A percentile compares a stretch with the other conserved stretches of the same genome.
These are phyloP conservation scores for Peromyscus nudipes DNA, from an alignment of 2,797 vertebrate genomes.

Conservation along the genomic window DNA sequence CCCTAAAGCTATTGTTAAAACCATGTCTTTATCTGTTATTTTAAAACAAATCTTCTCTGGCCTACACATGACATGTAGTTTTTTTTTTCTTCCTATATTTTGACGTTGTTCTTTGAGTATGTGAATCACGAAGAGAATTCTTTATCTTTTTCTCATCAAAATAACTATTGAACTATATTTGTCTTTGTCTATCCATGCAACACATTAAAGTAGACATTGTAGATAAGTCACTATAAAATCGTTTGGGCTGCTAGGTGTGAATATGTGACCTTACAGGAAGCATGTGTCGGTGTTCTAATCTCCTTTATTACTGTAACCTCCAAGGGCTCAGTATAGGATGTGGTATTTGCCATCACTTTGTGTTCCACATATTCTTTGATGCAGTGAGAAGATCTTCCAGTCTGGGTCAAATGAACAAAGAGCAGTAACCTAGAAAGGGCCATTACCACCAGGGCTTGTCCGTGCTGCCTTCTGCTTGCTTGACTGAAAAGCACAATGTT, in stretches of 20 bases:
- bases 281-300: not conserved
- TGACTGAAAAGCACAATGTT: not conserved
- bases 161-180: not conserved
- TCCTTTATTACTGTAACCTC: not conserved
- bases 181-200: not conserved
- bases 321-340: not conserved
- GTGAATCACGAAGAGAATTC: not conserved
- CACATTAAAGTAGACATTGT: not conserved
- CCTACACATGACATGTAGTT: not conserved
- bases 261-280: not conserved
- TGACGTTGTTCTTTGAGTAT: not conserved
- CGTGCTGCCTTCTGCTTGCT: too few relatives aligned
- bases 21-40: not conserved
- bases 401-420: fast-evolving
- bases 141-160: not conserved
- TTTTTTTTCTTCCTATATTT: not conserved
- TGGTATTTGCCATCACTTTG: not conserved
- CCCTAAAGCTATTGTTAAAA: not conserved
- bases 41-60: not conserved
- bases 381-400: not conserved
- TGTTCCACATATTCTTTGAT: too few relatives aligned
- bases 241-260: not conserved
- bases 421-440: not conserved
- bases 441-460: fast-evolving
- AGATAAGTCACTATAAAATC: not conserved